Percentiles rank a stretch among this genome's conserved stretches.
Evolutionary conservation across 2,113 vertebrate species (phyloP).

Genomic region (Ciconia boyciana): DNA sequence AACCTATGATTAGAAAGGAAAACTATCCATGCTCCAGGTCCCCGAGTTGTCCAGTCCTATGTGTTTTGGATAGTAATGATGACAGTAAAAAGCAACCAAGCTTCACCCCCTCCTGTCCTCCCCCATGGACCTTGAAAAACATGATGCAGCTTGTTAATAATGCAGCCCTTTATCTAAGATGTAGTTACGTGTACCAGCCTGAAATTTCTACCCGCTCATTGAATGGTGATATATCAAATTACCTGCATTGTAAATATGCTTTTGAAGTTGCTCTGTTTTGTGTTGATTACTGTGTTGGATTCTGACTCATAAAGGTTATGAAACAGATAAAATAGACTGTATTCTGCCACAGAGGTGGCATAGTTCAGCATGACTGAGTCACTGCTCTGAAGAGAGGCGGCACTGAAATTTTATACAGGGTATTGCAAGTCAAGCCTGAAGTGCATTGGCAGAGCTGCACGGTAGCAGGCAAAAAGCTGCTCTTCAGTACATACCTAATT

Average conservation of each 20-base stretch:
- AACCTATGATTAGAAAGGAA: neutral
- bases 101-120: neutral
- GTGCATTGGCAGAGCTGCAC: neutral
- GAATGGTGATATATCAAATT: neutral
- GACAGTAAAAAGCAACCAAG: neutral
- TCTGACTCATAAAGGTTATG: constrained; percentile 43
- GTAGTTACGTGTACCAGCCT: neutral
- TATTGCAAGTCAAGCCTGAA: constrained; percentile 30
- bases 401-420: neutral
- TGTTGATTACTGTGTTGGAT: neutral
- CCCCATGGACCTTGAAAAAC: neutral
- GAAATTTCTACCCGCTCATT: neutral
- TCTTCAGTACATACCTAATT: neutral
- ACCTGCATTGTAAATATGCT: neutral
- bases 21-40: neutral
- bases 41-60: neutral
- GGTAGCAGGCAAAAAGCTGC: neutral
- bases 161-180: neutral
- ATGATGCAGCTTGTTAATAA: neutral
- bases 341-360: constrained; percentile 6
- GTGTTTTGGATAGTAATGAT: neutral
- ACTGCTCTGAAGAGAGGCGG: neutral
- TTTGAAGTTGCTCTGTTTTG: neutral
- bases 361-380: constrained; percentile 25
- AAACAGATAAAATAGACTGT: neutral